Evolutionary conservation across 1,140 invertebrate genomes (phyloP), one percentile per base, ranked within the genome.

Genomic region (Stegodyphus mimosarum): DNA sequence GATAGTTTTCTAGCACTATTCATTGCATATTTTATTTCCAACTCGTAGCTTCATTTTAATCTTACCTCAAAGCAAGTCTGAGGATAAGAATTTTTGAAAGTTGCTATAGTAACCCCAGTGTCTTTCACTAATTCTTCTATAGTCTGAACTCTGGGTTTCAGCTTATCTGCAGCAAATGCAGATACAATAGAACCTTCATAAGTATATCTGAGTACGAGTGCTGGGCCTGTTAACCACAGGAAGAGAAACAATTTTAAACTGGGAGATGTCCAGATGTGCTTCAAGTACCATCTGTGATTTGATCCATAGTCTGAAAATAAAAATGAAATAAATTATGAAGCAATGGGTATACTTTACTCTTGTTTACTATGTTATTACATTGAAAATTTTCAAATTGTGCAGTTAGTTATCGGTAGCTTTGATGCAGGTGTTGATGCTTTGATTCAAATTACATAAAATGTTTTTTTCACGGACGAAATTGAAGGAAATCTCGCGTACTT

Each of bases 111-210:
- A 13, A 84, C 51, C 6, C 50, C 18, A 3, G 49, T 55, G 63
- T 76, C 33, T 50, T 55, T 6, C 10, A 69, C 13, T 5, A 84
- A 6, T 5, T 84, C 63, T 11, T 84, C 81, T 11, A 84, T 10
- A 7, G 63, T 76, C 1, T 55, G 15, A 33, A 84, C 75, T 60
- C 60, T 75, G 2, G 81, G 72, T 15, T 69, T 51, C 17, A 84
- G 7, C 17, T 76, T 84, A 7, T 84, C 73, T 1, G 33, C 64
- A 48, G 81, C 51, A 17, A 84, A 84, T 7, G 81, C 13, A 6
- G 81, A 84, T 11, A 63, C 69, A 15, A 84, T 84, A 5, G 72
- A 50, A 49, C 72, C 72, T 18, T 84, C 63, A 18, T 84, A 84
- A 17, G 73, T 69, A 17, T 84, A 49, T 51, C 75, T 75, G 7